Evolutionary conservation across 1,140 invertebrate species (phyloP).

Genomic region (Amphibalanus amphitrite): DNA sequence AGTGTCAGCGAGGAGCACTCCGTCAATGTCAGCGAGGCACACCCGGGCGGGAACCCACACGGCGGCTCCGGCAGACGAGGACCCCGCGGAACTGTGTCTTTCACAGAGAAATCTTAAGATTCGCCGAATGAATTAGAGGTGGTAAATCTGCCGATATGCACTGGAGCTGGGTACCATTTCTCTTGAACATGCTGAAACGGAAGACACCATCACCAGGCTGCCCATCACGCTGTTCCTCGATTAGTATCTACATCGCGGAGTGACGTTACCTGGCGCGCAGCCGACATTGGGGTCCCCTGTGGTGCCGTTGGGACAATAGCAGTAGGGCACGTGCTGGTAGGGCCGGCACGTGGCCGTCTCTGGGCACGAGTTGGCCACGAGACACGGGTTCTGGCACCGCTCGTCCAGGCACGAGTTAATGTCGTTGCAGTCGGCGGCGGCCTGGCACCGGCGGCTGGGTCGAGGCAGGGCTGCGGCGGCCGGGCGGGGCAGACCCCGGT

Average conservation of each 20-base stretch:
- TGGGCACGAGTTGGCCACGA: conserved; percentile 53
- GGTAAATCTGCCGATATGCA: no score
- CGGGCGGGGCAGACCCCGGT: neutral
- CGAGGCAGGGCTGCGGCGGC: conserved; percentile 17
- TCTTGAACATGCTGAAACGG: no score
- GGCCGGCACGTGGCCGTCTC: conserved; percentile 54
- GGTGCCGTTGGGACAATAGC: conserved; percentile 59
- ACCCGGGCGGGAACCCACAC: no score
- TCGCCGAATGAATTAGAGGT: no score
- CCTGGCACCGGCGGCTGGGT: conserved; percentile 22
- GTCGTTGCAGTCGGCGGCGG: conserved; percentile 26
- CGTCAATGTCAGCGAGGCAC: neutral
- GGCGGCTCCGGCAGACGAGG: no score
- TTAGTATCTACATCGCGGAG: no score
- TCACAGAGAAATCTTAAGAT: no score
- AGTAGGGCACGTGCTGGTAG: conserved; percentile 50
- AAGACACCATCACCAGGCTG: no score
- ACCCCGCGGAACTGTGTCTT: no score
- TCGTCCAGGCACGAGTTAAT: conserved; percentile 26
- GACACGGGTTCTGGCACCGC: conserved; percentile 55
- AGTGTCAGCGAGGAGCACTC: no score
- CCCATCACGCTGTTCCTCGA: no score
- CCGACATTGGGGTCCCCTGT: conserved; percentile 66
- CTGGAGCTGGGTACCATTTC: no score
- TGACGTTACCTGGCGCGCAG: conserved; percentile 60